These are phyloP conservation scores for Hylia prasina DNA, from an alignment of 2,113 vertebrate genomes.

Conservation along the genomic window DNA sequence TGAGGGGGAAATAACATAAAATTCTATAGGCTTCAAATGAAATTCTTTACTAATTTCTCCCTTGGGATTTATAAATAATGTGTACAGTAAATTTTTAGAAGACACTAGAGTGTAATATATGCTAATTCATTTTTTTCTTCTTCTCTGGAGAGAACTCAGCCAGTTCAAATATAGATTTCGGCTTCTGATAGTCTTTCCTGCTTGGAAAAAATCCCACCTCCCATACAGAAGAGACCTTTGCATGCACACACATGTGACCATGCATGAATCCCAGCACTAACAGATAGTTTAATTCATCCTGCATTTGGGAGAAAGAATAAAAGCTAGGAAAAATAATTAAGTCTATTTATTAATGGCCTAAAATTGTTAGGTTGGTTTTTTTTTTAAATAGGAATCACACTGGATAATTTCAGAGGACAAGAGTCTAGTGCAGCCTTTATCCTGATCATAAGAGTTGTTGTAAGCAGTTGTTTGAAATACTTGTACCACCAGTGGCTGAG, in stretches of 20 bases:
- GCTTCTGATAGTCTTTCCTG: neutral
- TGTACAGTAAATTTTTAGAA: neutral
- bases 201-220: neutral
- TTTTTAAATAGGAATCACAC: neutral
- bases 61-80: neutral
- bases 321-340: neutral
- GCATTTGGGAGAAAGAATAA: neutral
- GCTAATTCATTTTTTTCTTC: neutral
- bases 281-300: neutral
- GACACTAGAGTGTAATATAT: neutral
- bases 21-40: neutral
- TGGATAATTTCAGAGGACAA: neutral
- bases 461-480: neutral
- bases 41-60: neutral
- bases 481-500: neutral
- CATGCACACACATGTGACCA: fast-evolving
- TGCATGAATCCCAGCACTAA: neutral
- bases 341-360: neutral
- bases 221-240: neutral
- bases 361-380: neutral
- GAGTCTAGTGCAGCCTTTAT: neutral
- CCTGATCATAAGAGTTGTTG: neutral
- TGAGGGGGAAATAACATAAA: neutral
- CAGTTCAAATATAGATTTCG: neutral
- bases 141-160: neutral